phyloP scores from a whole-genome alignment of 2,888 invertebrate genomes.

The Oscheius sp. region DNA sequence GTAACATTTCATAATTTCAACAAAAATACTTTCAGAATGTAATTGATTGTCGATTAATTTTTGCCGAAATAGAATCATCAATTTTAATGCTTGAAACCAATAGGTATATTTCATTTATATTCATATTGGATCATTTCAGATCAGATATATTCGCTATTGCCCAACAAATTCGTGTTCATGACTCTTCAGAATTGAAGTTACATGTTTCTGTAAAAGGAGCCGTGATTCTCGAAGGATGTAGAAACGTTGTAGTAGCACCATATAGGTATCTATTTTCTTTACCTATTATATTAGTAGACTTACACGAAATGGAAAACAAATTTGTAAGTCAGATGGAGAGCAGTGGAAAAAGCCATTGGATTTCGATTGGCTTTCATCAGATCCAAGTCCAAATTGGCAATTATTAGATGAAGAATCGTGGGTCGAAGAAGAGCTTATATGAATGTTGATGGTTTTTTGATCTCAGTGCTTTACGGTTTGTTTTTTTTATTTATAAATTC shows the following conservation, averaged over 20 bases:
- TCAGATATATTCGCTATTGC: slow-evolving; percentile 42
- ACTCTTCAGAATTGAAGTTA: slow-evolving; percentile 37
- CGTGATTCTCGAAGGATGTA: slow-evolving; percentile 50
- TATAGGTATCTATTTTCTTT: slow-evolving; percentile 33
- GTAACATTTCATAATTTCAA: slow-evolving; percentile 22
- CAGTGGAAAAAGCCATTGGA: slow-evolving; percentile 44
- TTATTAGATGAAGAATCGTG: slow-evolving; percentile 35
- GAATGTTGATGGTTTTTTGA: neutral
- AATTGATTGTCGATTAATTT: slow-evolving; percentile 40
- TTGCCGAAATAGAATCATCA: slow-evolving; percentile 45
- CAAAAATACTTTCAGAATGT: slow-evolving; percentile 32
- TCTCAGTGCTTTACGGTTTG: slow-evolving; percentile 9
- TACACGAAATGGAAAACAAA: slow-evolving; percentile 24
- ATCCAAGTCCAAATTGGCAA: slow-evolving; percentile 53
- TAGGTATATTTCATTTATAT: slow-evolving; percentile 36
- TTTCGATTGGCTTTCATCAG: slow-evolving; percentile 54
- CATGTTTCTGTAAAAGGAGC: slow-evolving; percentile 48
- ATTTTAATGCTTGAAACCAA: slow-evolving; percentile 47
- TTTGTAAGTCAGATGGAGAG: slow-evolving; percentile 33
- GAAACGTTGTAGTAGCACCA: slow-evolving; percentile 33
- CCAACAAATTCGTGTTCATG: slow-evolving; percentile 56
- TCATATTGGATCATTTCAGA: too few species aligned
- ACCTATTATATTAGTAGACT: slow-evolving; percentile 29
- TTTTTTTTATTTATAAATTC: slow-evolving; percentile 1
- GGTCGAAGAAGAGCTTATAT: slow-evolving; percentile 22